phyloP scores from a whole-genome alignment of 2,888 invertebrate genomes.

The Ochropacha duplaris region DNA sequence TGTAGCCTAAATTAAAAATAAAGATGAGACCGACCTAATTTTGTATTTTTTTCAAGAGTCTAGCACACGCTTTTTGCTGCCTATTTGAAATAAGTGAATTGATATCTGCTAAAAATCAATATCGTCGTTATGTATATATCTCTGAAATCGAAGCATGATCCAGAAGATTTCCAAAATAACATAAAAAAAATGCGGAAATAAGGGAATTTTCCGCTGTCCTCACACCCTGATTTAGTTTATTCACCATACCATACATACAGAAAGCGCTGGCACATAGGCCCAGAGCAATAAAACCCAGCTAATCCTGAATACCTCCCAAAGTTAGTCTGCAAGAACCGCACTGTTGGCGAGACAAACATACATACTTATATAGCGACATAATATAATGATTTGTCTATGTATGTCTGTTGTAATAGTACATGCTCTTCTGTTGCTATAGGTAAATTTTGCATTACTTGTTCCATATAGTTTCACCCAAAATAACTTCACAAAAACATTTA shows the following conservation, averaged over 20 bases:
- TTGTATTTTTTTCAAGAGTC: not conserved
- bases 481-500: too few species aligned
- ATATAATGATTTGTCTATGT: not conserved
- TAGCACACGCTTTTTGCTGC: not conserved
- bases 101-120: too few species aligned
- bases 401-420: not conserved
- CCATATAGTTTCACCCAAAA: too few species aligned
- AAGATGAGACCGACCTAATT: too few species aligned
- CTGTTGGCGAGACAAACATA: not conserved
- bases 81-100: too few species aligned
- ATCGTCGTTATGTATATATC: too few species aligned
- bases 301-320: not conserved
- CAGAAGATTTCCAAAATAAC: too few species aligned
- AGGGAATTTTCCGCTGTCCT: too few species aligned
- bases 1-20: too few species aligned
- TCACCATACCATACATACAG: not conserved
- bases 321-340: not conserved
- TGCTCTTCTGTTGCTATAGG: not conserved
- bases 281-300: not conserved
- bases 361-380: not conserved
- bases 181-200: too few species aligned
- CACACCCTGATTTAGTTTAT: not conserved
- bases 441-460: too few species aligned
- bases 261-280: not conserved
- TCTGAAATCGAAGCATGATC: too few species aligned